phyloP scores from a whole-genome alignment of 2,797 vertebrate species.

The Adrianichthys oophorus region DNA sequence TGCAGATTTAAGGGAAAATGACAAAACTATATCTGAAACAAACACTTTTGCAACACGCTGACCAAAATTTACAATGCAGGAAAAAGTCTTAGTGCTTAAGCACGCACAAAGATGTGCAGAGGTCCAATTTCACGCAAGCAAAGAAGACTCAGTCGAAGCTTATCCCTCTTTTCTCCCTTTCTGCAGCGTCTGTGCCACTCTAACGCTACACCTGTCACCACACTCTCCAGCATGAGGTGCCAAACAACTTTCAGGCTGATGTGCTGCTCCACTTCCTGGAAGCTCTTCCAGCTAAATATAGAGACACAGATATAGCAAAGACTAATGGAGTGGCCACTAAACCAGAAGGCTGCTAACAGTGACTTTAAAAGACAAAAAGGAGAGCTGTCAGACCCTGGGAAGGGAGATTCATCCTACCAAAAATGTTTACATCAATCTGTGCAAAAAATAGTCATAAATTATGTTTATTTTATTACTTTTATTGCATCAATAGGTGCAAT shows the following conservation, averaged over 20 bases:
- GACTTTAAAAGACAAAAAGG: conserved; percentile 4
- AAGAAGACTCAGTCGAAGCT: conserved; percentile 36
- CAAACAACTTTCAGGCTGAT: conserved; percentile 42
- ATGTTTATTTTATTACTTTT: no score
- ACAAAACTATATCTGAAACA: neutral
- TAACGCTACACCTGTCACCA: conserved; percentile 69
- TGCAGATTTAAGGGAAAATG: neutral
- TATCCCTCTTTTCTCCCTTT: conserved; percentile 61
- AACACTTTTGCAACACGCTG: neutral
- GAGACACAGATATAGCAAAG: conserved; percentile 18
- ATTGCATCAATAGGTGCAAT: no score
- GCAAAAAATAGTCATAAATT: no score
- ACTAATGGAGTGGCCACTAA: conserved; percentile 8
- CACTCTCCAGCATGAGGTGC: conserved; percentile 32
- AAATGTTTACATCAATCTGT: no score
- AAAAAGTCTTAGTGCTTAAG: neutral
- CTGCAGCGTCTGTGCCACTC: conserved; percentile 32
- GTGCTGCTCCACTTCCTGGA: conserved; percentile 55
- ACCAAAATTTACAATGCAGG: neutral
- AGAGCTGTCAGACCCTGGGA: neutral
- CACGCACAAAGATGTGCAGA: conserved; percentile 3
- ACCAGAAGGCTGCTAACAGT: conserved; percentile 25
- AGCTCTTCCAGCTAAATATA: conserved; percentile 47
- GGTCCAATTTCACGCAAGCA: conserved; percentile 46
- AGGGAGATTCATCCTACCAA: no score